These are phyloP conservation scores for Pseudorhiza aurosa DNA, from an alignment of 30 jellyfish, hydroid and myxozoan species.

Conservation along the genomic window DNA sequence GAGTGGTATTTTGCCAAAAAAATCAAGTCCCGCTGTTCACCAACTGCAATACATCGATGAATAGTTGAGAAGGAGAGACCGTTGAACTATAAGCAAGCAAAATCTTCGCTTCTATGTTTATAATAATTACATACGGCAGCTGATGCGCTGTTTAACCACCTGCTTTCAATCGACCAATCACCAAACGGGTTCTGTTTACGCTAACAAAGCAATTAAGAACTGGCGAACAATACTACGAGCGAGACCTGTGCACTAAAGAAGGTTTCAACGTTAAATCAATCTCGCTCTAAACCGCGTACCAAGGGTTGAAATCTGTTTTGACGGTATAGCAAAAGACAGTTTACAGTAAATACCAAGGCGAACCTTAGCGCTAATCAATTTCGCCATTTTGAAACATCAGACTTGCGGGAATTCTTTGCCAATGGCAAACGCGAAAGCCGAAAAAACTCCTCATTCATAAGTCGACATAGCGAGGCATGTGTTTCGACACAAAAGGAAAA, in stretches of 20 bases:
- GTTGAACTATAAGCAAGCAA: constrained; percentile 72
- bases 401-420: too few species aligned
- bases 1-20: constrained; percentile 9
- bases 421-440: too few species aligned
- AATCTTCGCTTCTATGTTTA: constrained; percentile 71
- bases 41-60: constrained; percentile 47
- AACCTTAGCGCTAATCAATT: not conserved
- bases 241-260: constrained; percentile 62
- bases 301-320: not conserved
- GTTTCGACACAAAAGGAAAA: not conserved
- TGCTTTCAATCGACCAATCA: constrained; percentile 87
- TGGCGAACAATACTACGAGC: constrained; percentile 61
- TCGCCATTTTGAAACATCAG: too few species aligned
- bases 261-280: constrained; percentile 62
- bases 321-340: not conserved
- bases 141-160: constrained; percentile 93
- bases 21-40: constrained; percentile 63
- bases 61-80: constrained; percentile 47
- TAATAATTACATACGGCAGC: constrained; percentile 87
- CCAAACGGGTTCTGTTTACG: constrained; percentile 80
- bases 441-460: too few species aligned
- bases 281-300: constrained; percentile 12
- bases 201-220: constrained; percentile 89
- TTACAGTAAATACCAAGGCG: constrained; percentile 1
- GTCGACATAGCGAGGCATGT: not conserved